Evolutionary conservation across 2,113 vertebrate species (phyloP).

Genomic region (Lates calcarifer): DNA sequence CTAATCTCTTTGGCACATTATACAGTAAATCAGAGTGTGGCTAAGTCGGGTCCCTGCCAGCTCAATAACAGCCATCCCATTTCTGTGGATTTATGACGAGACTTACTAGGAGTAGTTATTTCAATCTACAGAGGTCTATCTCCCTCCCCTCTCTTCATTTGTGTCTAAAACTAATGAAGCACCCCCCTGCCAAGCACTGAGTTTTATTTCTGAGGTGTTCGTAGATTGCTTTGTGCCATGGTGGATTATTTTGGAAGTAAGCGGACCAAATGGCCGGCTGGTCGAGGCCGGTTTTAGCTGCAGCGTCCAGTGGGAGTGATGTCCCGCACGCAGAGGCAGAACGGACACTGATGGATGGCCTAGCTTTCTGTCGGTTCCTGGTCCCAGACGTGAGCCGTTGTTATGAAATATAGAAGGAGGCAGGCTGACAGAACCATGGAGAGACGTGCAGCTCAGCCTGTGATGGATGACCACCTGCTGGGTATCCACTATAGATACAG

Average conservation of each 20-base stretch:
- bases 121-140: constrained; percentile 39
- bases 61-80: constrained; percentile 44
- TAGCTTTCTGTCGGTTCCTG: constrained; percentile 70
- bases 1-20: constrained; percentile 73
- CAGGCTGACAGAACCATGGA: constrained; percentile 44
- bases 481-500: constrained; percentile 1
- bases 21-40: constrained; percentile 64
- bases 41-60: constrained; percentile 54
- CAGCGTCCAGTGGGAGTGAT: constrained; percentile 66
- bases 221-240: constrained; percentile 66
- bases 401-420: constrained; percentile 66
- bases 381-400: constrained; percentile 63
- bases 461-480: constrained; percentile 59
- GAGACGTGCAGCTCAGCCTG: constrained; percentile 29
- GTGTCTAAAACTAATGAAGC: constrained; percentile 38
- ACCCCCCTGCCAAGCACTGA: neutral
- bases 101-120: constrained; percentile 45
- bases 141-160: constrained; percentile 26
- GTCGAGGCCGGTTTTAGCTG: constrained; percentile 66
- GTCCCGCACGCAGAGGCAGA: constrained; percentile 60
- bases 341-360: constrained; percentile 72
- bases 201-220: constrained; percentile 58
- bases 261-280: constrained; percentile 53
- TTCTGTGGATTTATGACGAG: constrained; percentile 67
- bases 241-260: constrained; percentile 68